Percentiles rank a stretch among this genome's conserved stretches.
phyloP scores from a whole-genome alignment of 2,888 invertebrate genomes.

The Leptinotarsa tumamoca region DNA sequence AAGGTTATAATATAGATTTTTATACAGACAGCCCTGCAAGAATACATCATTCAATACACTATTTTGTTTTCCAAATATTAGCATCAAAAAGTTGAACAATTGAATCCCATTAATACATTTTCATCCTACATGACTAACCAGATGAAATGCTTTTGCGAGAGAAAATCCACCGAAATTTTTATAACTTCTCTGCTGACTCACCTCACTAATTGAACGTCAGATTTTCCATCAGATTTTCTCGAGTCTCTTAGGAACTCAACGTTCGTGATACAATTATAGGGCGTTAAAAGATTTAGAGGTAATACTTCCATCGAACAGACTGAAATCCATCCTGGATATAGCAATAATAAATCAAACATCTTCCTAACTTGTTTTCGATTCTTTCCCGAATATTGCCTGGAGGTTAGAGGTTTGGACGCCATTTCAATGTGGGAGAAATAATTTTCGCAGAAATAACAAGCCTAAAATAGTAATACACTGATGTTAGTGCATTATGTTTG shows the following conservation, averaged over 20 bases:
- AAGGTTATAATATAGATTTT: too few relatives aligned
- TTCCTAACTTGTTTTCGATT: slow-evolving; percentile 18
- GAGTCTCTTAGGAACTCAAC: slow-evolving; percentile 41
- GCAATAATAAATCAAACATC: slow-evolving; percentile 48
- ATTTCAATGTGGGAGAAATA: neutral
- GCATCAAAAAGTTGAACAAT: too few relatives aligned
- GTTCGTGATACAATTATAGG: slow-evolving; percentile 56
- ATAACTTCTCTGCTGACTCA: slow-evolving; percentile 18
- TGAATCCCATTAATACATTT: too few relatives aligned
- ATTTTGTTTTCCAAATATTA: too few relatives aligned
- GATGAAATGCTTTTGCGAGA: neutral
- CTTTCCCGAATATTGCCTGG: slow-evolving; percentile 19
- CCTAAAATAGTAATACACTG: neutral
- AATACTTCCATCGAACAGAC: slow-evolving; percentile 45
- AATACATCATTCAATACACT: too few relatives aligned
- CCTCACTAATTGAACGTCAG: slow-evolving; percentile 47
- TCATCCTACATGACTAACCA: too few relatives aligned
- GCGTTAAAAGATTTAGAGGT: slow-evolving; percentile 53
- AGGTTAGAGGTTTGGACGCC: neutral
- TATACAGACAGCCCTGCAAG: too few relatives aligned
- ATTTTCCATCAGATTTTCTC: slow-evolving; percentile 46
- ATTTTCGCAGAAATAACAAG: neutral
- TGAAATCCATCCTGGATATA: slow-evolving; percentile 41
- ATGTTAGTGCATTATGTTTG: neutral
- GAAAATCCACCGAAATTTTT: neutral